Evolutionary conservation across 1,140 invertebrate genomes (phyloP), one percentile per base, ranked within the genome.

Genomic region (Eulimnadia texana): DNA sequence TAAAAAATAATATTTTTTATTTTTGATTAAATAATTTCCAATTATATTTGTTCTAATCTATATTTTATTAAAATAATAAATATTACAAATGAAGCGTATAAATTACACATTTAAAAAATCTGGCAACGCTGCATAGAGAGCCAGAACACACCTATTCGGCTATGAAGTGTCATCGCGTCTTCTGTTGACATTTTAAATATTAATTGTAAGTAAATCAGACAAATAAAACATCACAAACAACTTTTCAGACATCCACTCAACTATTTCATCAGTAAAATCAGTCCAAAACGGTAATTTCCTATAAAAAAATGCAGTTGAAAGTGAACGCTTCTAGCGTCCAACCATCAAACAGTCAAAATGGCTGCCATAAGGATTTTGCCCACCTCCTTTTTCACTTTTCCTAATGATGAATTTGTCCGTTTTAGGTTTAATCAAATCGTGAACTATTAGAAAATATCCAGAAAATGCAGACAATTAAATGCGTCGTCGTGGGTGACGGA

Each of bases 391-490:
- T 9, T 42, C 6, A 9, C 16, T 42, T 42, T 42, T 42, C 33
- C 33, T 16, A 42, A 42, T 16, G 33, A 42, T n/a, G n/a, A n/a
- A n/a, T n/a, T n/a, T n/a, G n/a, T 9, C 33, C 16, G 6, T 42
- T 16, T 42, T 42, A 42, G 33, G 6, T 9, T 42, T 42, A 6
- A 9, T 9, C 6, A 42, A 42, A 42, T 42, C 16, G 33, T 42
- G 33, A 42, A 42, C 6, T 42, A 42, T 6, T n/a, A n/a, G n/a
- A n/a, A n/a, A n/a, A n/a, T n/a, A n/a, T n/a, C n/a, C n/a, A n/a
- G n/a, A 64, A 16, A 25, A 98, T 98, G 95, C 94, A 98, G 79
- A 98, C 95, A 56, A 98, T 99, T 72, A 99, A 98, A 77, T 98
- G 95, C 81, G 94, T 98, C 58, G 95, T 98, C 56, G 93, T 98